A percentile compares a stretch with the other conserved stretches of the same genome.
Evolutionary conservation across 1,140 invertebrate genomes (phyloP).

Genomic region (Thrips palmi): DNA sequence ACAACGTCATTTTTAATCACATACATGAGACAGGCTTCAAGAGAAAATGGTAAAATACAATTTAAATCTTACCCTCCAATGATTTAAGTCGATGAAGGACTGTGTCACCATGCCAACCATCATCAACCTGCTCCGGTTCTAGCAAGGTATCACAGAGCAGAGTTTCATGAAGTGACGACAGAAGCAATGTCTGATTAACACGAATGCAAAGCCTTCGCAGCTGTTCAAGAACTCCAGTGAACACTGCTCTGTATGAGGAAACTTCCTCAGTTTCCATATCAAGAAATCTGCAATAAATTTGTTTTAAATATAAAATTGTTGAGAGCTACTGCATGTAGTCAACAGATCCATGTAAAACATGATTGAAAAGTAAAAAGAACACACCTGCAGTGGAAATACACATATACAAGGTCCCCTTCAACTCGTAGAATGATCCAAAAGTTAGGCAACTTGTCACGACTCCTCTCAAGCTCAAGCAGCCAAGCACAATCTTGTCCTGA

Average conservation of each 20-base stretch:
- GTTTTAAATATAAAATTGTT: conserved; percentile 1
- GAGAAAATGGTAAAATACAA: too few species aligned
- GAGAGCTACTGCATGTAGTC: neutral
- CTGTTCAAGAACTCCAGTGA: conserved; percentile 30
- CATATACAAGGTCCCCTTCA: conserved; percentile 34
- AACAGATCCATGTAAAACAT: neutral
- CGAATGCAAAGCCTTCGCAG: conserved; percentile 40
- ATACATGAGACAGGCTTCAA: too few species aligned
- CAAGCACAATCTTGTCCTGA: conserved; percentile 40
- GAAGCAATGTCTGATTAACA: conserved; percentile 53
- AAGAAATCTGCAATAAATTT: conserved; percentile 26
- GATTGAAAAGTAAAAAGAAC: conserved; percentile 1
- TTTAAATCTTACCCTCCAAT: too few species aligned
- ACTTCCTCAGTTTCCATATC: conserved; percentile 32
- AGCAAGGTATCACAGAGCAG: conserved; percentile 47
- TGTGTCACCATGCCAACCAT: too few species aligned
- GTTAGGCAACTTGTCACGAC: conserved; percentile 36
- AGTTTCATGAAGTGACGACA: conserved; percentile 50
- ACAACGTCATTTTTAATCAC: too few species aligned
- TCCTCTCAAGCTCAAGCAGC: conserved; percentile 32
- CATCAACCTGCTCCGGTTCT: conserved; percentile 44
- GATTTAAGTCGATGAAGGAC: too few species aligned
- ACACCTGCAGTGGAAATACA: conserved; percentile 52
- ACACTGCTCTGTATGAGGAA: conserved; percentile 30
- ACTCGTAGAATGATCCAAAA: conserved; percentile 60